These are phyloP conservation scores for Trachelus iudaicus DNA, from an alignment of 2,888 invertebrate species.

Conservation along the genomic window DNA sequence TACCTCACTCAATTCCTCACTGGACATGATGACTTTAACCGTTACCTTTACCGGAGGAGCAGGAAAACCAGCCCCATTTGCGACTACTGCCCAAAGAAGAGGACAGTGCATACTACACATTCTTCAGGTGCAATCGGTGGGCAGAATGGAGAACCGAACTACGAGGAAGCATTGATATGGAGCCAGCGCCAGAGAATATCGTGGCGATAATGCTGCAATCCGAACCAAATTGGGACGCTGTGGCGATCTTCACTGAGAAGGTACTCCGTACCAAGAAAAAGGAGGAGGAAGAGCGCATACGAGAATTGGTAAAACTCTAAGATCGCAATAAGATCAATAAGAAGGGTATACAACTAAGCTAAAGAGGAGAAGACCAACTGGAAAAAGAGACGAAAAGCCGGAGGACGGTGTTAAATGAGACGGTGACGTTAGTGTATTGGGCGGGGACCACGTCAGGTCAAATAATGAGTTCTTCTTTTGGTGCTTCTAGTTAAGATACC, in stretches of 20 bases:
- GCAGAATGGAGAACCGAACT: background rate
- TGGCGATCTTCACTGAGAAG: too few relatives aligned
- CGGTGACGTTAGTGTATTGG: too few relatives aligned
- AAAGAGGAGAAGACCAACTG: too few relatives aligned
- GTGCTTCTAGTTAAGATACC: too few relatives aligned
- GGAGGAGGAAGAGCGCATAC: background rate
- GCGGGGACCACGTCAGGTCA: too few relatives aligned
- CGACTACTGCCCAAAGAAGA: constrained; percentile 16
- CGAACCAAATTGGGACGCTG: too few relatives aligned
- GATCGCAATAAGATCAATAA: too few relatives aligned
- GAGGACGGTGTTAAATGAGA: too few relatives aligned
- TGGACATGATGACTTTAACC: constrained; percentile 33
- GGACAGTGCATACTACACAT: constrained; percentile 29
- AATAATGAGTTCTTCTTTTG: too few relatives aligned
- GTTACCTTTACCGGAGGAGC: constrained; percentile 28
- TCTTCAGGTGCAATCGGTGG: constrained; percentile 30
- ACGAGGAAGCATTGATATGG: background rate
- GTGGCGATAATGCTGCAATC: background rate
- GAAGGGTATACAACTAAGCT: too few relatives aligned
- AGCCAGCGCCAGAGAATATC: background rate
- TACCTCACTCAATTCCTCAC: constrained; percentile 35
- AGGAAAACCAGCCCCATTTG: constrained; percentile 18
- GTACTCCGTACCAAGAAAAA: background rate
- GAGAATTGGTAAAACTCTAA: too few relatives aligned
- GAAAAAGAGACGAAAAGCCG: too few relatives aligned